These are phyloP conservation scores for Diplazon laetatorius DNA, from an alignment of 2,888 invertebrate genomes.

Conservation along the genomic window DNA sequence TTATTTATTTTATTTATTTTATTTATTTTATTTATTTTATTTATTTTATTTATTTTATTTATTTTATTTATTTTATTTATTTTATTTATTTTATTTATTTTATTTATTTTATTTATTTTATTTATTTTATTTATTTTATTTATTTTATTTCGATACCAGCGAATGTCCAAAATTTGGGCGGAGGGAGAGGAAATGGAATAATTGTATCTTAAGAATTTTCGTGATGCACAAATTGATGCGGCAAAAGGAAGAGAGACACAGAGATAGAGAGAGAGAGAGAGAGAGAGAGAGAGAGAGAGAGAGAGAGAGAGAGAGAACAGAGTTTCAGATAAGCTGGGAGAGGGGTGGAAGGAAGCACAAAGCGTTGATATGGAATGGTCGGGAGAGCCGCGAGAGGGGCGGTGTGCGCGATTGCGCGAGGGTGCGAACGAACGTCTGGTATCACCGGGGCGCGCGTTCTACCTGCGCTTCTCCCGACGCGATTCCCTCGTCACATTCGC, in stretches of 20 bases:
- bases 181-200: too few species aligned
- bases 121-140: too few species aligned
- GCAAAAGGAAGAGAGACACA: slow-evolving; percentile 22
- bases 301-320: slow-evolving; percentile 12
- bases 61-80: too few species aligned
- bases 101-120: too few species aligned
- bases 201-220: too few species aligned
- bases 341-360: slow-evolving; percentile 26
- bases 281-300: neutral
- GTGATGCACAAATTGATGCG: slow-evolving; percentile 13
- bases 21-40: too few species aligned
- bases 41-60: too few species aligned
- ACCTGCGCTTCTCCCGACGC: slow-evolving; percentile 16
- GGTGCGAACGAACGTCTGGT: slow-evolving; percentile 28
- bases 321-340: slow-evolving; percentile 27
- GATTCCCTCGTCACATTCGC: slow-evolving; percentile 52
- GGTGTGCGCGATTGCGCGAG: slow-evolving; percentile 56
- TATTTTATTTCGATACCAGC: too few species aligned
- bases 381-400: slow-evolving; percentile 19
- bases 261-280: neutral
- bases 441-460: too few species aligned
- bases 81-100: too few species aligned
- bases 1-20: too few species aligned
- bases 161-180: too few species aligned
- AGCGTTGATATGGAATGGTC: slow-evolving; percentile 32